phyloP scores from a whole-genome alignment of 2,113 vertebrate genomes.

The Bos javanicus region DNA sequence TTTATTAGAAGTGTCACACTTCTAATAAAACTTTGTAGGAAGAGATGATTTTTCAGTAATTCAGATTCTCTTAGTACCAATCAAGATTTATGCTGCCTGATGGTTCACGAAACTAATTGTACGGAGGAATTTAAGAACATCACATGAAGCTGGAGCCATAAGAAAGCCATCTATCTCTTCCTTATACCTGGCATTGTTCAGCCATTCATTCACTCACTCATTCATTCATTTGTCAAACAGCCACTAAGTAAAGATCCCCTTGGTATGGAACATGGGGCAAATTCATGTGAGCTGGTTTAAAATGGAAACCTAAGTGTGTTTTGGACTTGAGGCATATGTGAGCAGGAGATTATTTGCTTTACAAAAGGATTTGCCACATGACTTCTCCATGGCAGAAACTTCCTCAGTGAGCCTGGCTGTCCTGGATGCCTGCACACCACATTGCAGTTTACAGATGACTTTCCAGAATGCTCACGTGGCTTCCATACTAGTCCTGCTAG shows the following conservation, averaged over 20 bases:
- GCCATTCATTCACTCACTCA: not conserved
- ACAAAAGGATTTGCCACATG: not conserved
- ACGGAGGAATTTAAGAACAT: not conserved
- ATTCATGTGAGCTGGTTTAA: not conserved
- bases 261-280: not conserved
- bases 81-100: conserved; percentile 7
- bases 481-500: not conserved
- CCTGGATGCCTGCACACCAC: not conserved
- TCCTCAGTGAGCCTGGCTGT: not conserved
- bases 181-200: not conserved
- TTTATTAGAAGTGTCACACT: not conserved
- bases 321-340: not conserved
- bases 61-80: not conserved
- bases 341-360: not conserved
- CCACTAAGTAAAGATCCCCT: not conserved
- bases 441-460: not conserved
- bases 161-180: not conserved
- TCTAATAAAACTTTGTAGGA: conserved; percentile 20
- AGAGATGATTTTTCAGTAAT: conserved; percentile 38
- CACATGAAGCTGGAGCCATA: not conserved
- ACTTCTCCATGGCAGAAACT: not conserved
- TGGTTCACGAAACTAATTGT: conserved; percentile 22
- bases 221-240: not conserved
- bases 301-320: not conserved
- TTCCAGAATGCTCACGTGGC: not conserved